Conservation (phyloP, 2,113 vertebrate species). For the Sebastes schlegelii region DNA sequence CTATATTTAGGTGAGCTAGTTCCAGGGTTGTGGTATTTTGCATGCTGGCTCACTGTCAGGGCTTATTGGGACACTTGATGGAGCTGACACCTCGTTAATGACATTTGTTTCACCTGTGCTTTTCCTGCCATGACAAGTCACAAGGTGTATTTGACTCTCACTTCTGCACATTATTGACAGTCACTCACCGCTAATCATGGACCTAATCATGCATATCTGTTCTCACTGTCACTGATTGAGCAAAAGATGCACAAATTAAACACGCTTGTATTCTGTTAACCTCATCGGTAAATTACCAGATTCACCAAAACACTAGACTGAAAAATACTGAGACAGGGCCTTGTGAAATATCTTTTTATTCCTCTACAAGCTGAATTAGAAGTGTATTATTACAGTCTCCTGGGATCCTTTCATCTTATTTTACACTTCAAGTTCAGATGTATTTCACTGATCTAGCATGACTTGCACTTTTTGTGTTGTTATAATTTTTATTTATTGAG, state of each 20-base stretch:
- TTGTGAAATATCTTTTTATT: not conserved
- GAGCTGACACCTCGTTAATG: not conserved
- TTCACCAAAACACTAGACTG: not conserved
- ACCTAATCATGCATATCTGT: slow-evolving; percentile 5
- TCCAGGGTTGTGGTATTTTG: not conserved
- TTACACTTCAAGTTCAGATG: not conserved
- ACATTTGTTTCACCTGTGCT: not conserved
- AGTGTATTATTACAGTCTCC: not conserved
- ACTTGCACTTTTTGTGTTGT: not conserved
- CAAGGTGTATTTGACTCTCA: not conserved
- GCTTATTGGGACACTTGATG: not conserved
- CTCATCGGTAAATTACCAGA: not conserved
- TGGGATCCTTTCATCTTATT: not conserved
- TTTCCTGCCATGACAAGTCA: not conserved
- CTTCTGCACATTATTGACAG: not conserved
- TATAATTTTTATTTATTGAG: not conserved
- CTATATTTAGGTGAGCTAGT: not conserved
- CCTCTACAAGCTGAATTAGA: not conserved
- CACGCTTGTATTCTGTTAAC: not conserved
- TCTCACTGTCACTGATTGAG: not conserved
- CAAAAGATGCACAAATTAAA: not conserved
- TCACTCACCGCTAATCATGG: not conserved
- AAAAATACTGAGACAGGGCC: not conserved
- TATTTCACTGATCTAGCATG: not conserved
- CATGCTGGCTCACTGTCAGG: not conserved